Base-by-base conservation (phyloP, 2,797 vertebrate genomes). In the Malacoctenus gilli region DNA sequence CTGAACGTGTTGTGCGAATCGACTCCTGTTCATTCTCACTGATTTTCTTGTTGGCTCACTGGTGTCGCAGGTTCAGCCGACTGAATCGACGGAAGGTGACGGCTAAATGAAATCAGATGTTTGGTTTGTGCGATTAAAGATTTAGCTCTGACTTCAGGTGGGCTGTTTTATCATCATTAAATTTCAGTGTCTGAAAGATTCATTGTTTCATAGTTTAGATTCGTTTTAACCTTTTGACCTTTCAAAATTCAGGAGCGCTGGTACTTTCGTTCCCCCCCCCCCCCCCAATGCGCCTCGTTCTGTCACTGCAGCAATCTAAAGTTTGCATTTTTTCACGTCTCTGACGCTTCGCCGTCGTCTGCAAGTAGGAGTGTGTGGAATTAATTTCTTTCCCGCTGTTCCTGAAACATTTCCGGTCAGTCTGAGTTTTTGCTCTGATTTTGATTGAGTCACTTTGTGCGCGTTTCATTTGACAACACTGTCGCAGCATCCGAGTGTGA, bases 41-140 rank as follows among this genome's bases (percentile, higher is more conserved):
- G 1, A 5, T 39, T 21, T 32, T 41, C 36, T 15, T 1, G 13
- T 14, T 18, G 42, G 30, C 34, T 41, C 5, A 10, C 7, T 49
- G 4, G 8, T 37, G 5, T 41, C 30, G 9, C 20, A 53, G 2
- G 1, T 20, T 60, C 48, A 41, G 18, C 14, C 21, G 18, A 44
- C 52, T 34, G 38, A 64, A 31, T 37, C 18, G 42, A 38, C 16
- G 41, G 16, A 35, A 19, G 59, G 35, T 20, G 36, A 60, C 22
- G 56, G 13, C 0, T 57, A 22, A 38, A 63, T 57, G 49, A 61
- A 52, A 63, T 61, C 43, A 31, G 15, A 61, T 8, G 5, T 57
- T 73, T 57, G 53, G 16, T 62, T 62, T 57, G 46, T 69, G 42
- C 42, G 62, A 67, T 75, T 47, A 35, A 57, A 67, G 46, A 42